These are phyloP conservation scores for Nipponia nippon DNA, from an alignment of 2,113 vertebrate genomes.

Conservation along the genomic window DNA sequence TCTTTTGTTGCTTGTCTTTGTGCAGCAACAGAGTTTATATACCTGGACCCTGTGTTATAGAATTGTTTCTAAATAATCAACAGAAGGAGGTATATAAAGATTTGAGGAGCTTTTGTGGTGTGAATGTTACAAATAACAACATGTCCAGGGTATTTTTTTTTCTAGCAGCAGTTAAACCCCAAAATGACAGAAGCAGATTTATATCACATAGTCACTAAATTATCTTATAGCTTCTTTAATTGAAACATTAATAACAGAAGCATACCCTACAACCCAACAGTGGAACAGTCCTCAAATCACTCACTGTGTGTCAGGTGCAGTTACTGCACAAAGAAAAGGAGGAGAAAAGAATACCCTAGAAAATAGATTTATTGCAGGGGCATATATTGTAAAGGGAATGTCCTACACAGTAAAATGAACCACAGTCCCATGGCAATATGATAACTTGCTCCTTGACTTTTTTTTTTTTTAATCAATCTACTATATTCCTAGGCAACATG, in stretches of 20 bases:
- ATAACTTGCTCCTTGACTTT: not conserved
- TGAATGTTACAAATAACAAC: not conserved
- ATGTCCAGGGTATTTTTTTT: not conserved
- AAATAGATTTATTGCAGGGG: constrained; percentile 3
- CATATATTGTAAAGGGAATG: not conserved
- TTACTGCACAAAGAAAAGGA: not conserved
- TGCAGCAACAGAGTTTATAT: not conserved
- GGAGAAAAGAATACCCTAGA: not conserved
- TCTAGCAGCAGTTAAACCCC: not conserved
- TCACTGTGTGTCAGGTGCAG: not conserved
- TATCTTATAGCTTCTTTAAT: not conserved
- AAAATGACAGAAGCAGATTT: not conserved
- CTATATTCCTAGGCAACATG: constrained; percentile 9
- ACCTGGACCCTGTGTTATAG: not conserved
- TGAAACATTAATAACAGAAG: not conserved
- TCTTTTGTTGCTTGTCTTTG: not conserved
- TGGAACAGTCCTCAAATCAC: not conserved
- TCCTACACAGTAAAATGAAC: not conserved
- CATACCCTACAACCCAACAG: not conserved
- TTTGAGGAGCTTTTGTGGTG: not conserved
- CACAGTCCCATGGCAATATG: not conserved
- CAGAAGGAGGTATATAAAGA: not conserved
- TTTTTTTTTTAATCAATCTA: constrained; percentile 1
- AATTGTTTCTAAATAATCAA: not conserved
- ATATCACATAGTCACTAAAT: not conserved